Conservation (phyloP, 2,113 vertebrate genomes). For the Cathartes aura region DNA sequence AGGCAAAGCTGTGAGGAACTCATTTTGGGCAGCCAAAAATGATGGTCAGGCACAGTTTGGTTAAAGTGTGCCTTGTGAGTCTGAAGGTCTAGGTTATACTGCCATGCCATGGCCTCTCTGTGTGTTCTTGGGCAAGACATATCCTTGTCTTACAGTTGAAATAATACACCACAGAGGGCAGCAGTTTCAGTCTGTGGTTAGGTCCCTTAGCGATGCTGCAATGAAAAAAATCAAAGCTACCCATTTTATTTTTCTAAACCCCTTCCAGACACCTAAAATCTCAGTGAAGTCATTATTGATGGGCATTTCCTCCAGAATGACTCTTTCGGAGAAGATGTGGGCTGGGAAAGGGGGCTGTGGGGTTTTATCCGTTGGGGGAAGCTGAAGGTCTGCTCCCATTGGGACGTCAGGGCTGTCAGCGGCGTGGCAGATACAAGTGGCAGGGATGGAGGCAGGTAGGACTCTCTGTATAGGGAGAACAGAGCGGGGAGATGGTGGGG, state of each 20-base stretch:
- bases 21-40: neutral
- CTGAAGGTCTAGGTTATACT: neutral
- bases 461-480: neutral
- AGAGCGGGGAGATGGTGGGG: rapidly evolving
- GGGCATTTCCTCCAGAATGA: neutral
- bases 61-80: neutral
- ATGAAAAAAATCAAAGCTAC: neutral
- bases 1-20: neutral
- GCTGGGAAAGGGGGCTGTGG: neutral
- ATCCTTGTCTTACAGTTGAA: neutral
- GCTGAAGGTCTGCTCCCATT: neutral
- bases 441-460: neutral
- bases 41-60: neutral
- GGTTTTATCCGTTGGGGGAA: neutral
- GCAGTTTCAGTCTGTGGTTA: neutral
- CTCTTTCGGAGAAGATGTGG: neutral
- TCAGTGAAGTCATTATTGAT: neutral
- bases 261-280: neutral
- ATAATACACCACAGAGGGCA: neutral
- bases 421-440: neutral
- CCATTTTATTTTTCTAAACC: neutral
- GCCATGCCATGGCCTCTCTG: neutral
- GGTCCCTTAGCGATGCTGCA: neutral
- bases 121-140: neutral
- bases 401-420: neutral